Evolutionary conservation across 64 coral and sea anemone species (phyloP).

Genomic region (Dendrophyllia cribrosa): DNA sequence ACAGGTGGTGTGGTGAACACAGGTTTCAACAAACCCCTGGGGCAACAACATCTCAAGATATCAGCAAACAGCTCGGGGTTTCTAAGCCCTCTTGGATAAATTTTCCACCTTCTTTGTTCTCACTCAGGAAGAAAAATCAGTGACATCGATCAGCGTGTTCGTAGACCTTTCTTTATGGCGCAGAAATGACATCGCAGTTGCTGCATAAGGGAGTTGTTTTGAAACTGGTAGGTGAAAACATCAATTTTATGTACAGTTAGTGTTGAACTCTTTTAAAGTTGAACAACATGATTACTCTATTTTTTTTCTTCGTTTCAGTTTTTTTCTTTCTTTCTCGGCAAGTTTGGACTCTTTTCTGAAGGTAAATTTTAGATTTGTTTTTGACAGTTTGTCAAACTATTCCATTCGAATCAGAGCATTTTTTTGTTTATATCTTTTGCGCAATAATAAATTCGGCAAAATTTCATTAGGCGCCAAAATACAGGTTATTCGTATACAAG

Average conservation of each 20-base stretch:
- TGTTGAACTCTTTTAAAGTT: background rate
- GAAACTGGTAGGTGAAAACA: conserved; percentile 30
- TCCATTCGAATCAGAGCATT: background rate
- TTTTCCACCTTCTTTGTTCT: background rate
- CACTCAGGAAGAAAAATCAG: background rate
- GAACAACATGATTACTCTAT: background rate
- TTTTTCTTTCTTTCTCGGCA: background rate
- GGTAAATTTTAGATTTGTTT: background rate
- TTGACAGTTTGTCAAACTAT: background rate
- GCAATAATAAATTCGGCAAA: background rate
- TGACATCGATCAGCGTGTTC: background rate
- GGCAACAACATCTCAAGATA: background rate
- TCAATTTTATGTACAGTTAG: conserved; percentile 3
- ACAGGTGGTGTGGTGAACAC: conserved; percentile 17
- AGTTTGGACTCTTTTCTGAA: background rate
- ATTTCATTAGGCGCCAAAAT: background rate
- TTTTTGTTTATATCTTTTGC: conserved; percentile 14
- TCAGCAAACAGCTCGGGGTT: background rate
- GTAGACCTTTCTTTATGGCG: background rate
- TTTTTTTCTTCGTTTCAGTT: background rate
- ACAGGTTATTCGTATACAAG: too few relatives aligned
- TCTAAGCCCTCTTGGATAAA: background rate
- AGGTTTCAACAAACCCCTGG: conserved; percentile 23
- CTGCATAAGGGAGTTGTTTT: conserved; percentile 10
- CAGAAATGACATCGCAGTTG: conserved; percentile 11